phyloP scores from a whole-genome alignment of 1,140 invertebrate genomes.

The Lanistes nyassanus region DNA sequence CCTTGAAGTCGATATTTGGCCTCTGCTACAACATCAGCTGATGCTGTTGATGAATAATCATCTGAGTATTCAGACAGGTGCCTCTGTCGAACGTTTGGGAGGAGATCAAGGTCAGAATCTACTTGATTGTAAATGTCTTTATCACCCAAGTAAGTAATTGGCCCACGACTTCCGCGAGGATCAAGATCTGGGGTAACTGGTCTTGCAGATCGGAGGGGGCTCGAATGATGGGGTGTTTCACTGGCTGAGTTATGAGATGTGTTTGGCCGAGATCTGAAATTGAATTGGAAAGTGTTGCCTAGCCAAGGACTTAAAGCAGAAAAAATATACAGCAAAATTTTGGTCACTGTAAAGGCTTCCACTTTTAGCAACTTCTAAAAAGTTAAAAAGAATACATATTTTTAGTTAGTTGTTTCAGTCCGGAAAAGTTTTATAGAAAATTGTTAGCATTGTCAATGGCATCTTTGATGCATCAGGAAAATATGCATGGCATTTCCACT shows the following conservation, averaged over 20 bases:
- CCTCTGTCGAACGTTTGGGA: neutral
- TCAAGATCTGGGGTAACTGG: slow-evolving; percentile 15
- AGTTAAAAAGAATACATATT: no score
- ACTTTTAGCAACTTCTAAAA: no score
- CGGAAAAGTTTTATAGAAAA: no score
- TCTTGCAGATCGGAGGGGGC: neutral
- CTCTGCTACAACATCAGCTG: slow-evolving; percentile 57
- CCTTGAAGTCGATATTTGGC: slow-evolving; percentile 58
- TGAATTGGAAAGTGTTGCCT: no score
- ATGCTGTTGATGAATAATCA: slow-evolving; percentile 52
- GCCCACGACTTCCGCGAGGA: slow-evolving; percentile 16
- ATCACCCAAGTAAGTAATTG: slow-evolving; percentile 25
- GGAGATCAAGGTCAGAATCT: slow-evolving; percentile 44
- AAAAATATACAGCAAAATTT: no score
- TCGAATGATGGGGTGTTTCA: neutral
- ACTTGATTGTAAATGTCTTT: slow-evolving; percentile 57
- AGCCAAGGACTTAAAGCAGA: no score
- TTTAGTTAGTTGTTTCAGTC: no score
- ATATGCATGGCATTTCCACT: no score
- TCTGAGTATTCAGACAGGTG: slow-evolving; percentile 29
- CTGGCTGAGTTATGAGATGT: neutral
- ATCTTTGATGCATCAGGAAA: no score
- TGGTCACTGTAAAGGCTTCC: no score
- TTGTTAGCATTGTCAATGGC: no score
- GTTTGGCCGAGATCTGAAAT: slow-evolving; percentile 8